Base-by-base conservation (phyloP, 1,140 invertebrate genomes). In the Leptopilina clavipes region DNA sequence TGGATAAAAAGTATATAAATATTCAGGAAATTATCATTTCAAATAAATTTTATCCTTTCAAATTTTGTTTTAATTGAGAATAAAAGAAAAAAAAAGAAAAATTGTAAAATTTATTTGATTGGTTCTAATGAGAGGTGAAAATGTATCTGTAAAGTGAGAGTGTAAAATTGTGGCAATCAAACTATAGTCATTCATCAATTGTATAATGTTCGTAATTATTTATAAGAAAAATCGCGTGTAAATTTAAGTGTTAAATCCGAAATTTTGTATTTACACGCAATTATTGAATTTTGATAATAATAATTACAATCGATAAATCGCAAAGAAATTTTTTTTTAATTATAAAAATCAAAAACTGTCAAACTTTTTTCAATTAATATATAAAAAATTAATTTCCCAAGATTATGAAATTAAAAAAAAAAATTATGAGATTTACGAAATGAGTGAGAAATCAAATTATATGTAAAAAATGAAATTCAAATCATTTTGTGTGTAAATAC, bases 131-230 rank as follows among this genome's bases (percentile, higher is more conserved):
- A 52, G 48, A 52, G n/a, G n/a, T 52, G 25, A 31, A 17, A 52
- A 52, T 52, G 48, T 17, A 17, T 52, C 3, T 1, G 6, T 0
- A 52, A 52, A 1, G 48, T 17, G 48, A 52, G 48, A 74, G 65
- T 59, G 75, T 1, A 40, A 40, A 40, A 40, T 40, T 72, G 74
- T 74, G 74, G 73, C 71, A 84, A 86, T 85, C 59, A 73, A 31
- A 85, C 9, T 86, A 83, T 87, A 87, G 86, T 87, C 86, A 87
- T 85, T 84, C 80, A 87, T 87, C 86, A 86, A 87, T 87, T 85
- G 45, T 48, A 48, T 12, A 83, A 77, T 86, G 79, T 83, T 83
- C 74, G 72, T 84, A 85, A 81, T 82, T 86, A 86, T 80, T 84
- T 81, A 80, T 86, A 85, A 84, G 79, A 73, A 74, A 72, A 73